Evolutionary conservation across 2,797 vertebrate genomes (phyloP), one percentile per base, ranked within the genome.

Genomic region (Eupleurogrammus muticus): DNA sequence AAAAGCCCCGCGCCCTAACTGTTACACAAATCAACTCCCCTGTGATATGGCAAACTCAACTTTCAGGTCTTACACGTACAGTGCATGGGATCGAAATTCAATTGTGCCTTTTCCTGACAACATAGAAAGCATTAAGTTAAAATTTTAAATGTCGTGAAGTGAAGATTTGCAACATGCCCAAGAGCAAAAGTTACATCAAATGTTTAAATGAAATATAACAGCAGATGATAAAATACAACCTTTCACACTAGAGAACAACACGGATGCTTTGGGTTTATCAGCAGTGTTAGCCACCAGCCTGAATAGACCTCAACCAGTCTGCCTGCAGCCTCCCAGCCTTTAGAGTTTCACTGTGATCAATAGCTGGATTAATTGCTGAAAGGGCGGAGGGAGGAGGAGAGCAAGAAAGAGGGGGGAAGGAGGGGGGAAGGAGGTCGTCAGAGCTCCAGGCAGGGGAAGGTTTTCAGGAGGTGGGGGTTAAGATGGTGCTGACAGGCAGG

Each of bases 311-410:
- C 47, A 60, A 73, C 77, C 78, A 67, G 83, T 63, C 67, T 53
- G 87, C 82, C 72, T 71, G 69, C 77, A 89, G 89, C 71, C 85
- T 84, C 52, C 28, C 24, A 75, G 79, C 70, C 86, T 85, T 86
- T 67, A 67, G 80, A 90, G 86, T 85, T 89, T 77, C 67, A 73
- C 80, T 83, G 80, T 93, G 92, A 94, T 94, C 94, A 93, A 94
- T 94, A 92, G 92, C 85, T 93, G 92, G 92, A 94, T 94, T 94
- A 93, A 93, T 93, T 94, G 86, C 84, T 91, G 85, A 88, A 90
- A 91, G 81, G 84, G 76, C 24, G 35, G 73, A 70, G 77, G 77
- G 61, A 48, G 79, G 56, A 61, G 74, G 74, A 70, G 78, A n/a
- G n/a, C n/a, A n/a, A n/a, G 6, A 69, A 56, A 52, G 74, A 4